These are phyloP conservation scores for Tachypleus tridentatus DNA, from an alignment of 1,140 invertebrate genomes.

Conservation along the genomic window DNA sequence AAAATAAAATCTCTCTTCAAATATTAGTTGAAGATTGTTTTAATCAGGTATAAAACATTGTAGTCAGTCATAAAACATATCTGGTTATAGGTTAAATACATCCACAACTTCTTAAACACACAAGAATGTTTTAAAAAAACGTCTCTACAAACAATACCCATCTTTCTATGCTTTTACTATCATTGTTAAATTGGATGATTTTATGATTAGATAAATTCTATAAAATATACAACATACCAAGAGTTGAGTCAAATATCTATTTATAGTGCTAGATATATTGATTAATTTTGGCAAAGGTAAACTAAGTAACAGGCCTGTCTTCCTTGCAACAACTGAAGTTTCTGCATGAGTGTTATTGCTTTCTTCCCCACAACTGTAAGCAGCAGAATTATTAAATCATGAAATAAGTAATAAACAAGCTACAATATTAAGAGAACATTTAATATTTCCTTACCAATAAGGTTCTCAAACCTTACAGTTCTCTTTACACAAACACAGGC, in stretches of 20 bases:
- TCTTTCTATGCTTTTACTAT: no score
- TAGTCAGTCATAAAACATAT: no score
- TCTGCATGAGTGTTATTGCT: conserved; percentile 14
- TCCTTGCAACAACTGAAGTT: conserved; percentile 35
- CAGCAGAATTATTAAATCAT: conserved; percentile 14
- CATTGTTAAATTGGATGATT: conserved; percentile 9
- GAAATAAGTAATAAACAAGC: conserved; percentile 16
- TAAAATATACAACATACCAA: conserved; percentile 36
- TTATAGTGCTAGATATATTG: conserved; percentile 40
- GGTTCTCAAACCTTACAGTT: not conserved
- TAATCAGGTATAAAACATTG: no score
- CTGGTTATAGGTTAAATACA: conserved; percentile 6
- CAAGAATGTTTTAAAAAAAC: not conserved
- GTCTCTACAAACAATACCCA: not conserved
- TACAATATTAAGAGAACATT: conserved; percentile 6
- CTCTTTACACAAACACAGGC: no score
- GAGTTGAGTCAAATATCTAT: conserved; percentile 44
- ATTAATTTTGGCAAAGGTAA: not conserved
- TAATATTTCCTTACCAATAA: not conserved
- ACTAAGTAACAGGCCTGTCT: conserved; percentile 41
- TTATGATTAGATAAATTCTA: not conserved
- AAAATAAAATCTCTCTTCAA: no score
- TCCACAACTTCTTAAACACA: not conserved
- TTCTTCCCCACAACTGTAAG: conserved; percentile 12
- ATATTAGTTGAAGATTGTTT: no score